Conservation (phyloP, 2,113 vertebrate species). For the Leucoraja erinaceus region DNA sequence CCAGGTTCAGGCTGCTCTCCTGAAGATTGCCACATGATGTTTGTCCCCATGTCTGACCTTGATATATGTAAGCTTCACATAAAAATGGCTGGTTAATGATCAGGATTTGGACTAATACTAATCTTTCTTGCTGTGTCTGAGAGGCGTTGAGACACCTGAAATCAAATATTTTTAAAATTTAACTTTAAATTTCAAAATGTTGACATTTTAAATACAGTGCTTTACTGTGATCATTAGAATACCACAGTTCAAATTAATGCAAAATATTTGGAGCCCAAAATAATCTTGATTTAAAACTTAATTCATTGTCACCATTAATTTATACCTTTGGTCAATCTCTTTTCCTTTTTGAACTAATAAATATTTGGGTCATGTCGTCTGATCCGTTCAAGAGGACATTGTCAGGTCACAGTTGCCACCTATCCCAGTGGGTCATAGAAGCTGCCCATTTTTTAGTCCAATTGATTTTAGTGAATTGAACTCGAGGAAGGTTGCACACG, state of each 20-base stretch:
- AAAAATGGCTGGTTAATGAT: not conserved
- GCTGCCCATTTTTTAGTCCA: not conserved
- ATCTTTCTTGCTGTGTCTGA: not conserved
- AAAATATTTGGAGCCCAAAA: not conserved
- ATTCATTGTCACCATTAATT: not conserved
- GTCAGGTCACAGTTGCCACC: not conserved
- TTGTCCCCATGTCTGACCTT: not conserved
- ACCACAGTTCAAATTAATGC: not conserved
- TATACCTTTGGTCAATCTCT: not conserved
- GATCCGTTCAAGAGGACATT: not conserved
- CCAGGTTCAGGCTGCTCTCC: not conserved
- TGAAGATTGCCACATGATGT: not conserved
- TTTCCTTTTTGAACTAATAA: not conserved
- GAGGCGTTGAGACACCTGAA: not conserved
- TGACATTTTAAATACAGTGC: no score
- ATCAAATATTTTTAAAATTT: no score
- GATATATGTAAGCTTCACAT: not conserved
- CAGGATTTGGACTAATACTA: not conserved
- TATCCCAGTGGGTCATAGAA: not conserved
- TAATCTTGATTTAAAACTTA: not conserved
- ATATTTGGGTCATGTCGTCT: not conserved
- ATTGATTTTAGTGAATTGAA: not conserved
- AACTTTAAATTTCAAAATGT: no score
- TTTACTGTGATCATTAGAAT: not conserved
- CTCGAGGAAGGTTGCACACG: not conserved